Evolutionary conservation across 2,797 vertebrate genomes (phyloP).

Genomic region (Rhabdomys pumilio): DNA sequence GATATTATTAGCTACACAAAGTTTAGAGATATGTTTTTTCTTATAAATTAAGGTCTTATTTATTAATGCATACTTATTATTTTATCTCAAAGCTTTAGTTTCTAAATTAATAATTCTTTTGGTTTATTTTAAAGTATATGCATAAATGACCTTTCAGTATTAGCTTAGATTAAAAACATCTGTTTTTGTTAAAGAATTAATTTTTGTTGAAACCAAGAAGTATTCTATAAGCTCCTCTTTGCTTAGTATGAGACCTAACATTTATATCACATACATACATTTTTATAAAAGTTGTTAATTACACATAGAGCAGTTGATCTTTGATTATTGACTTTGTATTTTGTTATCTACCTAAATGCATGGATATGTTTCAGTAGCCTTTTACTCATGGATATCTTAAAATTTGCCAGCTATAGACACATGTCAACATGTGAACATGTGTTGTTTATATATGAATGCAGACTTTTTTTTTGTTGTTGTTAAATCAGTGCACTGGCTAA

Average conservation of each 20-base stretch:
- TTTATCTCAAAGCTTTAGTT: constrained; percentile 2
- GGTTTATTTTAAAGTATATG: not conserved
- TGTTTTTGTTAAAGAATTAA: not conserved
- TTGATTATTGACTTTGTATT: not conserved
- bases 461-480: not conserved
- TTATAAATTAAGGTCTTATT: not conserved
- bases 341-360: not conserved
- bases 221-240: not conserved
- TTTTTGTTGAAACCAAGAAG: not conserved
- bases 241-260: not conserved
- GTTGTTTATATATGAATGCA: not conserved
- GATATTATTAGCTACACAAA: not conserved
- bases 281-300: not conserved
- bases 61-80: not conserved
- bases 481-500: not conserved
- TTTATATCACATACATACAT: not conserved
- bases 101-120: not conserved
- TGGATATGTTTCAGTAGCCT: not conserved
- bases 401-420: not conserved
- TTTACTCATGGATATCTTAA: not conserved
- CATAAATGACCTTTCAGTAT: not conserved
- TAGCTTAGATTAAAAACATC: not conserved
- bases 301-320: not conserved
- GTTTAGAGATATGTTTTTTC: not conserved
- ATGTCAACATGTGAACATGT: not conserved